Conservation (phyloP, 2,888 invertebrate genomes). For the Hypselothyrea guttata region DNA sequence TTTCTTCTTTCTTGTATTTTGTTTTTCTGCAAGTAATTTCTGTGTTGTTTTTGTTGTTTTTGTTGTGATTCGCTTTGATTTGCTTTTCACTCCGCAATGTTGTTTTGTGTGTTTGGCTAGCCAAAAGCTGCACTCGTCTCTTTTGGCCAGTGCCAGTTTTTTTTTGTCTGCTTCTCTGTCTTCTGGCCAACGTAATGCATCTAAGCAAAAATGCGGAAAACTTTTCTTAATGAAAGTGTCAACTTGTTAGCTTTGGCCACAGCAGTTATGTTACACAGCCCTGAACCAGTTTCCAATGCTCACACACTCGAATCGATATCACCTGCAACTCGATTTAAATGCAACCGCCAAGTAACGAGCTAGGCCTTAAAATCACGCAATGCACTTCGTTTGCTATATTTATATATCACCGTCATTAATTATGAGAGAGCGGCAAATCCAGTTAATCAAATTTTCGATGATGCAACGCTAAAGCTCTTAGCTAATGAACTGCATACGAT, state of each 20-base stretch:
- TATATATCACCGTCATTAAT: constrained; percentile 36
- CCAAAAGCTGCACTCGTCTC: constrained; percentile 58
- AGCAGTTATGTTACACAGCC: constrained; percentile 23
- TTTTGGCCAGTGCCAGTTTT: constrained; percentile 69
- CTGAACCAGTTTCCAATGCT: constrained; percentile 47
- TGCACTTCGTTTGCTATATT: constrained; percentile 20
- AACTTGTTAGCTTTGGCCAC: constrained; percentile 48
- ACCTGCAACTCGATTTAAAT: constrained; percentile 35
- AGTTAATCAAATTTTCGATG: constrained; percentile 20
- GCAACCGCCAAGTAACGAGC: constrained; percentile 15
- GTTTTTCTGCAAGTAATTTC: constrained; percentile 55
- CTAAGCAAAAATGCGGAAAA: constrained; percentile 72
- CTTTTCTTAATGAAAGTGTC: constrained; percentile 68
- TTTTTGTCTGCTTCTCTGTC: neutral
- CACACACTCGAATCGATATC: constrained; percentile 19
- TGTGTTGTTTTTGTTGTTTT: constrained; percentile 27
- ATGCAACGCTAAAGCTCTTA: constrained; percentile 25
- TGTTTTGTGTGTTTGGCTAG: constrained; percentile 54
- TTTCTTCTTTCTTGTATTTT: constrained; percentile 13
- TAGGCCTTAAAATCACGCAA: neutral
- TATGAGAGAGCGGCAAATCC: constrained; percentile 23
- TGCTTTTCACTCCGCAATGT: constrained; percentile 67
- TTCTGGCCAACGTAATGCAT: constrained; percentile 39
- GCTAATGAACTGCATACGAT: constrained; percentile 7
- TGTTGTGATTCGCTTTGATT: constrained; percentile 36